phyloP scores from a whole-genome alignment of 2,888 invertebrate genomes.

The Bimastos eiseni region DNA sequence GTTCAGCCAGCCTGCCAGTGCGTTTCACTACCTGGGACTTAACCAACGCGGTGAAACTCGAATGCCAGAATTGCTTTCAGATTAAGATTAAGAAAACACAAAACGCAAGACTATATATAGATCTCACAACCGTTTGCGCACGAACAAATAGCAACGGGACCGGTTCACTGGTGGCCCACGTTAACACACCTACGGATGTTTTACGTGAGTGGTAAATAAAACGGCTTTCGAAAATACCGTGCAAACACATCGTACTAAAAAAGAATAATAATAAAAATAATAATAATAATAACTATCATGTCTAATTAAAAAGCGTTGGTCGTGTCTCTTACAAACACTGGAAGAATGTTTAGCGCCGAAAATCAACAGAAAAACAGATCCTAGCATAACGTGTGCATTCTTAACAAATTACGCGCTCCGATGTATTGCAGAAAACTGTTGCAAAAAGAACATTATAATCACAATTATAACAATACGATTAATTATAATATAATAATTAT shows the following conservation, averaged over 20 bases:
- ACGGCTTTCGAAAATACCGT: background rate
- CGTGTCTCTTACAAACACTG: background rate
- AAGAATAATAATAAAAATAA: background rate
- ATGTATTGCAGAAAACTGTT: background rate
- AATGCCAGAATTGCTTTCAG: background rate
- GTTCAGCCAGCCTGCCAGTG: no score
- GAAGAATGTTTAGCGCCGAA: background rate
- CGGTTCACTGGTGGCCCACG: background rate
- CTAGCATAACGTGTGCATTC: background rate
- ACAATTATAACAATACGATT: background rate
- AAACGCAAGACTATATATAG: background rate
- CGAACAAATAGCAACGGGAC: background rate
- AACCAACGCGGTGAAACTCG: background rate
- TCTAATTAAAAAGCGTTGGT: background rate
- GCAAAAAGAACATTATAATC: conserved; percentile 1
- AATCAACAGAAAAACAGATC: background rate
- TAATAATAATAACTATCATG: background rate
- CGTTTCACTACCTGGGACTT: background rate
- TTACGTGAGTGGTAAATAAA: background rate
- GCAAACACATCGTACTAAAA: conserved; percentile 1
- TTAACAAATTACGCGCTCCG: background rate
- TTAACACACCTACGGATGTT: background rate
- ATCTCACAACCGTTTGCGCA: background rate
- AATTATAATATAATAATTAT: conserved; percentile 13
- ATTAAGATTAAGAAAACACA: background rate